Evolutionary conservation across 2,888 invertebrate species (phyloP), one percentile per base, ranked within the genome.

Genomic region (Antitype chi): DNA sequence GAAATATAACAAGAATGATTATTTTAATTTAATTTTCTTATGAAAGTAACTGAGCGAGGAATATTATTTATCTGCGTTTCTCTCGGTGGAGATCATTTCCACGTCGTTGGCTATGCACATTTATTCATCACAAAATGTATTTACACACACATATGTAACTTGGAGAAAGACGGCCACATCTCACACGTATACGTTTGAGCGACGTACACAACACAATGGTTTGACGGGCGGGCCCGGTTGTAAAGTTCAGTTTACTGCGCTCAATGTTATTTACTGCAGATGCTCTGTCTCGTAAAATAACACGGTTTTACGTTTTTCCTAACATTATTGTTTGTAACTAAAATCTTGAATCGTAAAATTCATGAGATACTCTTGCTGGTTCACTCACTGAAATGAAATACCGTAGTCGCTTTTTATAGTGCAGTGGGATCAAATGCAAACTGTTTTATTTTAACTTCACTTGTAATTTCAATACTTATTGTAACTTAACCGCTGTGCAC

Each of bases 161-260:
- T 11, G 9, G 32, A 47, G 47, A 55, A 32, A 8, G 55, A 20
- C 62, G 38, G 9, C 7, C 43, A 13, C 43, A 17, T 4, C 15
- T 15, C 49, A 11, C 64, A 47, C 25, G 17, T 32, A 32, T 3
- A 47, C 49, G 73, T 28, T 20, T 25, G 49, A 60, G 63, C 13
- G 63, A 63, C 49, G 66, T 59, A 59, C 73, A 53, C 73, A 53
- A 38, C 64, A 76, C 70, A 68, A 49, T 60, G 76, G 60, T 17
- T 66, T 53, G 78, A 74, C 76, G 66, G 71, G n/a, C 74, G 71
- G 67, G 23, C 69, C n/a, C n/a, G 85, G 86, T 67, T 81, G 79
- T 87, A 86, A 87, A 86, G 23, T 78, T 86, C 80, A 60, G 76
- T 87, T 87, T 88, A 86, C 76, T 81, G 81, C 84, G 72, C 67